phyloP scores from a whole-genome alignment of 1,140 invertebrate genomes.

The Eumaeus atala region DNA sequence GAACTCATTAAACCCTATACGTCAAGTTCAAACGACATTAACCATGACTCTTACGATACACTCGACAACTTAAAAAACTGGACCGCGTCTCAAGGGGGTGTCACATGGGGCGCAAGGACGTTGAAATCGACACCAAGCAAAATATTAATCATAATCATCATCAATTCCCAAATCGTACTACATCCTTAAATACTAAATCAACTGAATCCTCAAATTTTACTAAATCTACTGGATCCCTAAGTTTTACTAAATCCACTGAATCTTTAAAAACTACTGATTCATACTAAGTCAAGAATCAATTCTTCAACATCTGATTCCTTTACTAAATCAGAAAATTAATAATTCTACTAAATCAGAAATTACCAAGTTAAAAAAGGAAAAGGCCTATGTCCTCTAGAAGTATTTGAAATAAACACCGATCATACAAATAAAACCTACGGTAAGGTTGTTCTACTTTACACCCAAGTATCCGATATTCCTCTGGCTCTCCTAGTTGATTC shows the following conservation, averaged over 20 bases:
- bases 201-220: not conserved
- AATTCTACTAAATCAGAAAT: not conserved
- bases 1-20: not conserved
- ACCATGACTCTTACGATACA: not conserved
- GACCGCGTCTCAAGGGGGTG: not conserved
- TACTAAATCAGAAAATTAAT: too few species aligned
- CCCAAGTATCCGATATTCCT: constrained; percentile 15
- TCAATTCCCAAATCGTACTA: not conserved
- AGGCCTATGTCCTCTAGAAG: too few species aligned
- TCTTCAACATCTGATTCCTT: too few species aligned
- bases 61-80: not conserved
- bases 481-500: too few species aligned
- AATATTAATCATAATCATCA: not conserved
- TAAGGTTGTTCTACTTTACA: constrained; percentile 13
- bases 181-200: not conserved
- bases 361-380: too few species aligned
- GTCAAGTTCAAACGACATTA: too few species aligned
- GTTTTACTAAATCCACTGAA: not conserved
- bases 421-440: not conserved
- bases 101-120: not conserved
- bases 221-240: not conserved
- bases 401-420: too few species aligned
- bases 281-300: not conserved
- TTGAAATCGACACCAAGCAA: too few species aligned
- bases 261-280: not conserved